phyloP scores from a whole-genome alignment of 2,797 vertebrate species.

The Varecia variegata region DNA sequence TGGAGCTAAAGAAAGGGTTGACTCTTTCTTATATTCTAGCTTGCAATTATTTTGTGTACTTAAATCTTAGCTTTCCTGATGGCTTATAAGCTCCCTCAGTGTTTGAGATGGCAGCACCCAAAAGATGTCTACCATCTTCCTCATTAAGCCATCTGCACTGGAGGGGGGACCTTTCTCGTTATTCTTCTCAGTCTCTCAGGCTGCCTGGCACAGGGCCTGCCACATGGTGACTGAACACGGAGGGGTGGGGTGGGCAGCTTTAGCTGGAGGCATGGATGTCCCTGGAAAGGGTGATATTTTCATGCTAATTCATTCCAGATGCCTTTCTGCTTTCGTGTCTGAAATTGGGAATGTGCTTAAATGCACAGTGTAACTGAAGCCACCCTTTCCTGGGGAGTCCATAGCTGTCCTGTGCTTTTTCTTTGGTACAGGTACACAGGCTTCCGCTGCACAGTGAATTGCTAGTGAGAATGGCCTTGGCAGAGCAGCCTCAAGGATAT shows the following conservation, averaged over 20 bases:
- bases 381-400: not conserved
- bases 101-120: not conserved
- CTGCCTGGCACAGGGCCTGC: not conserved
- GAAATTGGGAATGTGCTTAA: not conserved
- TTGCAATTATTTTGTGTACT: not conserved
- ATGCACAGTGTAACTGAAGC: not conserved
- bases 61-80: not conserved
- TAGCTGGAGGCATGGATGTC: not conserved
- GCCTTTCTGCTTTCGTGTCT: not conserved
- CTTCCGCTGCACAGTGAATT: not conserved
- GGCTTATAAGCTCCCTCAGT: not conserved
- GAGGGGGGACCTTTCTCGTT: not conserved
- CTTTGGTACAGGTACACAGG: not conserved
- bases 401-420: not conserved
- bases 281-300: conserved; percentile 31
- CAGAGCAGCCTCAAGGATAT: not conserved
- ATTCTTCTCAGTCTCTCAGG: not conserved
- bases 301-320: conserved; percentile 18
- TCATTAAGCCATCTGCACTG: not conserved
- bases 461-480: not conserved
- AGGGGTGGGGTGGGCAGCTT: not conserved
- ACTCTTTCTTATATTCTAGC: not conserved
- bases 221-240: not conserved
- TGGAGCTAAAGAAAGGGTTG: not conserved
- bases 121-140: not conserved